These are phyloP conservation scores for Spatulosminthurus flaviceps DNA, from an alignment of 2,888 invertebrate genomes.

Conservation along the genomic window DNA sequence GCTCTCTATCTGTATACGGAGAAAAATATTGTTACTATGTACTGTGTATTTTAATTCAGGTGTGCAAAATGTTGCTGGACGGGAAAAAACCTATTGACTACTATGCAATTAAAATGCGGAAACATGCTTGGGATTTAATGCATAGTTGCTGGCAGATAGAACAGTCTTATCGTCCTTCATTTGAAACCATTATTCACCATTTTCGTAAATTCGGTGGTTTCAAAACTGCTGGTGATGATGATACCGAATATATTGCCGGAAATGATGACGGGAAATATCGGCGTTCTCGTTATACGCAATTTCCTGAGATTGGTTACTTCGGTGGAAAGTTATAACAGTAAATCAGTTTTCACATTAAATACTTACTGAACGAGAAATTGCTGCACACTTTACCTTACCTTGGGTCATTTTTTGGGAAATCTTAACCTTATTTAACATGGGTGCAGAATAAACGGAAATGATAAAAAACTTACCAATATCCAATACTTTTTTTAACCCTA, in stretches of 20 bases:
- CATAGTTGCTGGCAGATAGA: conserved; percentile 18
- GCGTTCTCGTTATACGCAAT: conserved; percentile 3
- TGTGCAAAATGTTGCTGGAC: background rate
- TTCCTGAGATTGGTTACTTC: background rate
- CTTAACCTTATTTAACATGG: too few species aligned
- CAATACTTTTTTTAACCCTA: too few species aligned
- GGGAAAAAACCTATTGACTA: background rate
- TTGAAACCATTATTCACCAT: conserved; percentile 19
- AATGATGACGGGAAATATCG: background rate
- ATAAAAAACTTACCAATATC: too few species aligned
- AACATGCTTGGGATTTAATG: conserved; percentile 23
- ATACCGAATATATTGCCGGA: background rate
- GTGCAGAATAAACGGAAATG: too few species aligned
- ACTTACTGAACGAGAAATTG: too few species aligned
- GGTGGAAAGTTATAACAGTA: background rate
- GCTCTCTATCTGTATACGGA: too few species aligned
- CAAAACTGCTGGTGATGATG: background rate
- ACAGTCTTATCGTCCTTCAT: conserved; percentile 11
- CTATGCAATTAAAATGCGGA: background rate
- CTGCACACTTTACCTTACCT: too few species aligned
- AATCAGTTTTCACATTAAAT: too few species aligned
- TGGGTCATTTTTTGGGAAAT: too few species aligned
- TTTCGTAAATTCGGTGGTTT: background rate
- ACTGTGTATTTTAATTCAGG: background rate
- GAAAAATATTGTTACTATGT: too few species aligned